phyloP scores from a whole-genome alignment of 1,140 invertebrate genomes.

The Bombus pyrosoma region DNA sequence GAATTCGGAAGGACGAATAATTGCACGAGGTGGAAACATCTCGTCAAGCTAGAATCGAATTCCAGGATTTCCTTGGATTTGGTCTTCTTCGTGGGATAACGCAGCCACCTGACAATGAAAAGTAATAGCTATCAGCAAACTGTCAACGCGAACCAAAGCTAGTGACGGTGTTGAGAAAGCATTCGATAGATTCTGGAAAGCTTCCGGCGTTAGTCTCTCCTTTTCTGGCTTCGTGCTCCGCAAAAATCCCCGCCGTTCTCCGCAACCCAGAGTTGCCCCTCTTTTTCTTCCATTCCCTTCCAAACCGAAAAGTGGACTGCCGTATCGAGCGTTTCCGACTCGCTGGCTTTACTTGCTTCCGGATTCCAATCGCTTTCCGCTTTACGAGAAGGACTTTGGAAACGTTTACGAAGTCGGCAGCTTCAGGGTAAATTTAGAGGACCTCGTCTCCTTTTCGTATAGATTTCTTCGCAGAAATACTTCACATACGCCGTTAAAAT shows the following conservation, averaged over 20 bases:
- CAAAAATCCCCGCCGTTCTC: conserved; percentile 1
- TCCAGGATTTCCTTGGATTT: conserved; percentile 14
- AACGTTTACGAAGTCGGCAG: conserved; percentile 51
- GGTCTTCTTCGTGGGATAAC: neutral
- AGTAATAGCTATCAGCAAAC: conserved; percentile 47
- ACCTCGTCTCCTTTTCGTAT: neutral
- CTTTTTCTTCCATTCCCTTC: conserved; percentile 43
- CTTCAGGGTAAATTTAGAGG: conserved; percentile 41
- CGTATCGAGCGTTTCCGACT: conserved; percentile 68
- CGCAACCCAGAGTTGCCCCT: neutral
- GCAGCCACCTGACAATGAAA: conserved; percentile 47
- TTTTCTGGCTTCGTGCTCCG: neutral
- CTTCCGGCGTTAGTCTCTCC: conserved; percentile 15
- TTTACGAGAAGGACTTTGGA: conserved; percentile 49
- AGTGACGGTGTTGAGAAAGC: conserved; percentile 21
- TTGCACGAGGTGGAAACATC: neutral
- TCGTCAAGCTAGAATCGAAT: conserved; percentile 9
- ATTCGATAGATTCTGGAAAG: conserved; percentile 40
- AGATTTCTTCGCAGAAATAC: neutral
- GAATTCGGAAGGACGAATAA: neutral
- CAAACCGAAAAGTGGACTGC: conserved; percentile 50
- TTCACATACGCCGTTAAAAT: conserved; percentile 2
- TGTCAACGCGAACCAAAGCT: conserved; percentile 15
- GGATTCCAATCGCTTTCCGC: conserved; percentile 62
- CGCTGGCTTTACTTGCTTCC: conserved; percentile 60